Evolutionary conservation across 2,888 invertebrate genomes (phyloP), one percentile per base, ranked within the genome.

Genomic region (Lepas anatifera): DNA sequence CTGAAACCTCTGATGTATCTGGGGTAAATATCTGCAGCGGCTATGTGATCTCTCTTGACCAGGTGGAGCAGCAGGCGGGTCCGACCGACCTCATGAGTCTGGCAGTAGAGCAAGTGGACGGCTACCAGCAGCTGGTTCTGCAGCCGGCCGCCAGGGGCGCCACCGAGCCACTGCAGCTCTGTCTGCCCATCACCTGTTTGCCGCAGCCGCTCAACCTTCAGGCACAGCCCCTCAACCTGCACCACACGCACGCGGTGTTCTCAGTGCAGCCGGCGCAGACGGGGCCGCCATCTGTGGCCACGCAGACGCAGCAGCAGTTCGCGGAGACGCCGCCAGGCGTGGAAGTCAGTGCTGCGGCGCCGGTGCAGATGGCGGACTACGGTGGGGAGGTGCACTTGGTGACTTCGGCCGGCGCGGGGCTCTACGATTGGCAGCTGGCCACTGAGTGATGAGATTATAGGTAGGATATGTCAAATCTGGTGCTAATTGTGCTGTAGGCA

Each of bases 101-200:
- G 58, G 58, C 58, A 32, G 35, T 58, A 22, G 58, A 58, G 58
- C 58, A 58, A 29, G 32, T 52, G 52, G 52, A 52, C 29, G 52
- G 52, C 52, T 52, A 52, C 52, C 52, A 52, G 52, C 52, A 29
- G 58, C 58, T 58, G 58, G 58, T 58, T 32, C 35, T 58, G 32
- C 58, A 58, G 58, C 11, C 58, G 58, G 58, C 50, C n/a, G 11
- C 32, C 22, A 32, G 58, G 32, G 50, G n/a, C 50, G 58, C 22
- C 58, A 35, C 32, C 35, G 11, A 48, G 48, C 25, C 32, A 22
- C 58, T 58, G 13, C 58, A 58, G 35, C 58, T 58, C 4, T 58
- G 58, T 22, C 58, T 58, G 22, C 58, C 58, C 8, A 32, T 58
- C 58, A 58, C 16, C 58, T 58, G 58, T n/a, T 22, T 58, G 22